Conservation (phyloP, 2,797 vertebrate species). For the Gallinago stenura region DNA sequence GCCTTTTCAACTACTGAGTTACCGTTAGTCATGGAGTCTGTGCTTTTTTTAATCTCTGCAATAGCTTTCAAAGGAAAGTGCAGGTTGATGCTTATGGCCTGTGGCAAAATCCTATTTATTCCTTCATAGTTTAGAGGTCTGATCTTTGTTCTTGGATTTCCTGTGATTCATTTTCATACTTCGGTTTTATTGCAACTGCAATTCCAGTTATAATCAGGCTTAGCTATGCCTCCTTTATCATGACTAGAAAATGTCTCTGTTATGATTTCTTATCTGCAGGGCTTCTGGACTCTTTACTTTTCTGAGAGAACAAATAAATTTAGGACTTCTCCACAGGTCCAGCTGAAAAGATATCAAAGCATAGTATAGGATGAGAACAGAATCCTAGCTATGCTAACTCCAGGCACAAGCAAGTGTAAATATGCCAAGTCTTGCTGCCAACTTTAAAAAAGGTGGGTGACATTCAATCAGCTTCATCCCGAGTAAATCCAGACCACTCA, state of each 20-base stretch:
- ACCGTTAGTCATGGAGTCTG: background rate
- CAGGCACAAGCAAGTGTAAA: background rate
- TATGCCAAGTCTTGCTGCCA: background rate
- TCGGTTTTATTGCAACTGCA: background rate
- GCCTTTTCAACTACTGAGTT: background rate
- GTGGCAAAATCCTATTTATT: slow-evolving; percentile 26
- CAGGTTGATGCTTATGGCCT: background rate
- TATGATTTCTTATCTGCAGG: background rate
- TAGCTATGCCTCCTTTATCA: background rate
- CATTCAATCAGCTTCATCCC: background rate
- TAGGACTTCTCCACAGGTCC: background rate
- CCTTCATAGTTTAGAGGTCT: background rate
- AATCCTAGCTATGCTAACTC: background rate
- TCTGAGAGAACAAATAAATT: background rate
- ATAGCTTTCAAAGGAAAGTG: slow-evolving; percentile 16
- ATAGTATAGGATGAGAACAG: background rate
- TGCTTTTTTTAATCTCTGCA: background rate
- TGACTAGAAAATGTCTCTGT: background rate
- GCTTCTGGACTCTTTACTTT: background rate
- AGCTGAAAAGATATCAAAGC: background rate
- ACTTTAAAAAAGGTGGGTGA: background rate
- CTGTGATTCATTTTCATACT: slow-evolving; percentile 18
- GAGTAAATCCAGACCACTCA: background rate
- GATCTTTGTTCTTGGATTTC: background rate
- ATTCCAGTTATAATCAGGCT: background rate